A percentile compares a stretch with the other conserved stretches of the same genome.
Conservation (phyloP, 2,113 vertebrate species). For the Megalops atlanticus region DNA sequence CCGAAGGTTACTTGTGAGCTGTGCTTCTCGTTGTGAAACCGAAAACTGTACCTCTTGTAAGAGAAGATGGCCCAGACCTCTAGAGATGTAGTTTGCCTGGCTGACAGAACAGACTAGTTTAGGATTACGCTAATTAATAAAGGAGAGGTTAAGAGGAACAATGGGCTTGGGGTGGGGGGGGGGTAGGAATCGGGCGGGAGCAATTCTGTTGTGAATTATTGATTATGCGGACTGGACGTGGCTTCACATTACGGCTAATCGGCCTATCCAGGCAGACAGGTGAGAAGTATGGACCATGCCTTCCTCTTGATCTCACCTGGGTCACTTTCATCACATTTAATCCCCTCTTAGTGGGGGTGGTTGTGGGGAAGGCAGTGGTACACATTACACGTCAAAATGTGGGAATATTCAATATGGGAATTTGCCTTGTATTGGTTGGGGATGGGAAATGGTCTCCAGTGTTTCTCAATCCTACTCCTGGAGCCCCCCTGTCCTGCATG, state of each 20-base stretch:
- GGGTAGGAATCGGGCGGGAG: not conserved
- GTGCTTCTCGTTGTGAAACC: not conserved
- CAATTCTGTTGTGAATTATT: conserved; percentile 24
- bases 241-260: conserved; percentile 1
- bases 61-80: not conserved
- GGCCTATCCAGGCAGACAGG: not conserved
- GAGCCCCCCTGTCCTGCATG: no score
- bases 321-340: not conserved
- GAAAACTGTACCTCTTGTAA: conserved; percentile 1
- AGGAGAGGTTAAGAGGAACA: conserved; percentile 22
- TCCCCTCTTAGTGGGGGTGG: not conserved
- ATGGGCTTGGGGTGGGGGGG: not conserved
- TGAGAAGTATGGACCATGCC: not conserved
- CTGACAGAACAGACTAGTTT: conserved; percentile 18
- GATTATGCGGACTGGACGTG: not conserved
- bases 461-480: no score
- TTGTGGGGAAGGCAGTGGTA: no score
- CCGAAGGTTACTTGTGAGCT: conserved; percentile 3
- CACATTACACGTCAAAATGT: no score
- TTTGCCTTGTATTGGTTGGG: no score
- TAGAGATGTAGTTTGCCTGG: not conserved
- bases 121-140: conserved; percentile 30
- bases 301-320: not conserved
- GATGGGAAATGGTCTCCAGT: no score
- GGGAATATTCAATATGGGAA: no score